Evolutionary conservation across 1,140 invertebrate species (phyloP).

Genomic region (Leptinotarsa undecemlineata): DNA sequence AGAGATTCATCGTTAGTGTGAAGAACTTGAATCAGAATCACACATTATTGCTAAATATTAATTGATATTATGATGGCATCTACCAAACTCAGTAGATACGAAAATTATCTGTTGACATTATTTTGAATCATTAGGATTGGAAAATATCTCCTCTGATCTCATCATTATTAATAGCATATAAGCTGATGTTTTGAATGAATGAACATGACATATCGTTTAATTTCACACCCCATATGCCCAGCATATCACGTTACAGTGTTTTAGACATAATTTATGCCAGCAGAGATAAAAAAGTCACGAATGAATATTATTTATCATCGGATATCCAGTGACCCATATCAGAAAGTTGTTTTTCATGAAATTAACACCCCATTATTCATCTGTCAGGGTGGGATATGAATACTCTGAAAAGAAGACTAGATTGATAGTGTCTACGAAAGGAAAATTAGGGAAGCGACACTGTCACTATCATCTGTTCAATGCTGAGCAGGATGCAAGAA

Average conservation of each 20-base stretch:
- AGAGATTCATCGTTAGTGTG: no score
- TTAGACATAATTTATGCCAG: neutral
- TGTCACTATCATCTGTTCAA: neutral
- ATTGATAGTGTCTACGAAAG: slow-evolving; percentile 2
- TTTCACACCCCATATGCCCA: neutral
- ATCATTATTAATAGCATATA: no score
- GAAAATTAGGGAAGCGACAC: neutral
- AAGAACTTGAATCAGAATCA: no score
- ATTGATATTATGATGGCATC: no score
- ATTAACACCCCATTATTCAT: neutral
- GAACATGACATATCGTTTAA: neutral
- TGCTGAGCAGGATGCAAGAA: neutral
- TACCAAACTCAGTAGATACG: no score
- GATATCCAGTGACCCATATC: slow-evolving; percentile 1
- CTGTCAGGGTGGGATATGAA: neutral
- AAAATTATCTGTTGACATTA: no score
- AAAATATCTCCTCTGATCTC: no score
- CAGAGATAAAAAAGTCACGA: neutral
- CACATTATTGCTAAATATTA: no score
- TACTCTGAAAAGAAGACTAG: neutral
- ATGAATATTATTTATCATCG: neutral
- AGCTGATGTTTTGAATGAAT: no score
- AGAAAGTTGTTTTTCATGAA: neutral
- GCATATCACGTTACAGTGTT: neutral
- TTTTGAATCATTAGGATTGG: no score